Percentiles rank a stretch among this genome's conserved stretches.
Evolutionary conservation across 2,113 vertebrate species (phyloP).

Genomic region (Gopherus evgoodei): DNA sequence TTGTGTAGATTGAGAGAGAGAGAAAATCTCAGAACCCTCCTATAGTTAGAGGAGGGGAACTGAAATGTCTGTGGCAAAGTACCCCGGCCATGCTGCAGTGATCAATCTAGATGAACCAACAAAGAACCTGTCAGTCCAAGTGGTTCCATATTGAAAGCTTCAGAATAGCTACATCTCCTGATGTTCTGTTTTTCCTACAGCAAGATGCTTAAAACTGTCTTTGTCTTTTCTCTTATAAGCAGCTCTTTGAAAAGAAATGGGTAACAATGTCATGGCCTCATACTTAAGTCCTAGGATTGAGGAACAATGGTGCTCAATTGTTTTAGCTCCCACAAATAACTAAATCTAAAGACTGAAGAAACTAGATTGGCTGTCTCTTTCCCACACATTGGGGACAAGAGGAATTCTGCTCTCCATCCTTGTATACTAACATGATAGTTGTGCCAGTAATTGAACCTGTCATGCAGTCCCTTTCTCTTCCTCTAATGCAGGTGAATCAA

Average conservation of each 20-base stretch:
- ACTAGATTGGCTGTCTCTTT: background rate
- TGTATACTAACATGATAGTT: background rate
- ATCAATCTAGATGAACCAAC: background rate
- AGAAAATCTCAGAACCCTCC: background rate
- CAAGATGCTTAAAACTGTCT: background rate
- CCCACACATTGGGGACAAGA: background rate
- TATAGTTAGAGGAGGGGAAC: background rate
- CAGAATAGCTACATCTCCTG: background rate
- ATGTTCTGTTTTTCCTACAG: background rate
- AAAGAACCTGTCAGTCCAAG: background rate
- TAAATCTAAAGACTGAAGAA: background rate
- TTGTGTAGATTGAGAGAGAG: background rate
- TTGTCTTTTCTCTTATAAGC: background rate
- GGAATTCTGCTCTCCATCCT: background rate
- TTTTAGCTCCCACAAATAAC: background rate
- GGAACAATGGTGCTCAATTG: background rate
- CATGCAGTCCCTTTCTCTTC: accelerated
- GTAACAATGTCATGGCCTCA: background rate
- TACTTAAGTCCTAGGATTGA: background rate
- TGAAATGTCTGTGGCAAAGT: background rate
- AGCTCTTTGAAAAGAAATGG: background rate
- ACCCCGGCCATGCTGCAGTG: accelerated
- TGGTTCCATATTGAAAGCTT: background rate
- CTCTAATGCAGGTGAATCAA: background rate
- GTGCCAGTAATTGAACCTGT: accelerated